phyloP scores from a whole-genome alignment of 2,113 vertebrate species.

The Oostethus manadensis region DNA sequence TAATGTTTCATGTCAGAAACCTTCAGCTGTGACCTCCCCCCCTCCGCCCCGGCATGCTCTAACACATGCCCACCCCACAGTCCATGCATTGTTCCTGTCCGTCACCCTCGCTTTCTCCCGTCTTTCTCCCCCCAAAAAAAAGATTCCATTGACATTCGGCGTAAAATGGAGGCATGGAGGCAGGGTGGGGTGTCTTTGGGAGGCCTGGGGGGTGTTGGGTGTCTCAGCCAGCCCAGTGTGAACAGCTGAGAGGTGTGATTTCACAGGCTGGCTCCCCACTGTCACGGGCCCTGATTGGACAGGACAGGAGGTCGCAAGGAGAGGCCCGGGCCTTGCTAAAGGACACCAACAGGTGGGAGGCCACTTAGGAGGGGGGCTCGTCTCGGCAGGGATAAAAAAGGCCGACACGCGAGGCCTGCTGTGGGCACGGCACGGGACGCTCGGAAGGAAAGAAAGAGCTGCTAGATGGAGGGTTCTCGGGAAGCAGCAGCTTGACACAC shows the following conservation, averaged over 20 bases:
- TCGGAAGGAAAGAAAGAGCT: slow-evolving; percentile 13
- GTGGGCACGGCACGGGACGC: slow-evolving; percentile 68
- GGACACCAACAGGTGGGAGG: slow-evolving; percentile 93
- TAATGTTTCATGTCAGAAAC: slow-evolving; percentile 1
- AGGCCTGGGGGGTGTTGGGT: slow-evolving; percentile 74
- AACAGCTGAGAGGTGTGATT: slow-evolving; percentile 96
- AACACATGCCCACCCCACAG: slow-evolving; percentile 58
- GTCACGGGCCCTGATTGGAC: slow-evolving; percentile 90
- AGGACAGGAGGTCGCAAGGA: slow-evolving; percentile 85
- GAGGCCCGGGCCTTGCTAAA: slow-evolving; percentile 80
- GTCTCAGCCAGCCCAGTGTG: slow-evolving; percentile 68
- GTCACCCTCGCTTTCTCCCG: slow-evolving; percentile 22
- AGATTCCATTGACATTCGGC: slow-evolving; percentile 63
- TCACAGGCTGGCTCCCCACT: slow-evolving; percentile 77
- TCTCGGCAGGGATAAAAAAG: slow-evolving; percentile 81
- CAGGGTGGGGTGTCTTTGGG: slow-evolving; percentile 23
- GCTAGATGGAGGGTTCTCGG: neutral
- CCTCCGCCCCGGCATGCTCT: slow-evolving; percentile 40
- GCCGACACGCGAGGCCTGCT: slow-evolving; percentile 60
- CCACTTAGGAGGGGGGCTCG: slow-evolving; percentile 67
- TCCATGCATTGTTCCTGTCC: slow-evolving; percentile 55
- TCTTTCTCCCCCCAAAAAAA: slow-evolving; percentile 44
- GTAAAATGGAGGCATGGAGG: slow-evolving; percentile 56
- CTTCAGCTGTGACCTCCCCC: slow-evolving; percentile 56
- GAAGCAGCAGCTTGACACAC: no score